These are phyloP conservation scores for Muntiacus muntjak DNA, from an alignment of 2,113 vertebrate genomes.

Conservation along the genomic window DNA sequence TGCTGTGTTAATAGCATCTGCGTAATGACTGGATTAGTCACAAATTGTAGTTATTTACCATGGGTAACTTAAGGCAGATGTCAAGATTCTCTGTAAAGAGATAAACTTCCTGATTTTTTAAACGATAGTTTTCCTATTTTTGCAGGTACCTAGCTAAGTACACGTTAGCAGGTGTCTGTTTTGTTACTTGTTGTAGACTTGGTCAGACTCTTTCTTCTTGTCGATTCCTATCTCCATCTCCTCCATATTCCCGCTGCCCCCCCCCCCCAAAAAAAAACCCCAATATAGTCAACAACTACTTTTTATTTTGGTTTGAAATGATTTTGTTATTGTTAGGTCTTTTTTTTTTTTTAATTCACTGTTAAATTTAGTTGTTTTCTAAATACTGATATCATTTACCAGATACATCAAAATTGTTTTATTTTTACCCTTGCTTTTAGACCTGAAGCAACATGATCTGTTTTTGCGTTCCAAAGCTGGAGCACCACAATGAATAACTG, in stretches of 20 bases:
- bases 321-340: neutral
- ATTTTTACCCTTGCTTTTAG: constrained; percentile 44
- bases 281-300: neutral
- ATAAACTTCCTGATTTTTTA: neutral
- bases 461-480: constrained; percentile 22
- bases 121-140: neutral
- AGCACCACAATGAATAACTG: neutral
- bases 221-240: neutral
- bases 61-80: neutral
- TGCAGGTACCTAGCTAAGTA: neutral
- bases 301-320: constrained; percentile 20
- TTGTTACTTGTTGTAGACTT: neutral
- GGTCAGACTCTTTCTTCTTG: neutral
- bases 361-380: neutral
- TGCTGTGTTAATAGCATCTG: neutral
- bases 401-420: constrained; percentile 27
- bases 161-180: neutral
- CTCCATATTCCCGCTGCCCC: too few species aligned
- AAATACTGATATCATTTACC: constrained; percentile 19
- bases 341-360: neutral
- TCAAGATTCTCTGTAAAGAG: neutral
- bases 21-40: neutral
- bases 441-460: neutral
- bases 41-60: neutral
- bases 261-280: neutral